Evolutionary conservation across 64 coral and sea anemone genomes (phyloP).

Genomic region (Actinia tenebrosa): DNA sequence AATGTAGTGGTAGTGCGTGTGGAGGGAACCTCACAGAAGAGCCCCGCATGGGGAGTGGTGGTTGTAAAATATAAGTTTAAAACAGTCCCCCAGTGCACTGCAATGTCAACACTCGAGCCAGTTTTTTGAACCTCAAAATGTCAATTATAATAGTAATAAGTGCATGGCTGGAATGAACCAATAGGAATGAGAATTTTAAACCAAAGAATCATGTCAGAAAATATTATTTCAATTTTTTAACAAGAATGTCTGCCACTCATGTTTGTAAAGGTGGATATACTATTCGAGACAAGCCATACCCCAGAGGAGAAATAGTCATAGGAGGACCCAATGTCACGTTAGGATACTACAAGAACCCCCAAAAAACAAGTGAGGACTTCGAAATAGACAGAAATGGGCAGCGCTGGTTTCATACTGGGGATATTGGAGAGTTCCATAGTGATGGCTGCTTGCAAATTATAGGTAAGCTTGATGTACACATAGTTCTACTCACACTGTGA

Average conservation of each 20-base stretch:
- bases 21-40: no score
- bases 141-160: no score
- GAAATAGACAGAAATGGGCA: constrained; percentile 88
- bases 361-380: constrained; percentile 79
- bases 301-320: constrained; percentile 85
- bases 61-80: no score
- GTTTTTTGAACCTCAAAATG: no score
- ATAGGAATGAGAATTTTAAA: background rate
- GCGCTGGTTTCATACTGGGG: constrained; percentile 97
- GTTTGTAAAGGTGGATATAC: constrained; percentile 76
- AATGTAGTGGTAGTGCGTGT: no score
- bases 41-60: no score
- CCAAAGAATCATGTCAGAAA: background rate
- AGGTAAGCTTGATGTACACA: constrained; percentile 29
- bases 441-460: constrained; percentile 95
- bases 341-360: constrained; percentile 87
- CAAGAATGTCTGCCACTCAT: background rate
- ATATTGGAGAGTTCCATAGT: constrained; percentile 84
- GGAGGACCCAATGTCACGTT: constrained; percentile 66
- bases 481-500: background rate
- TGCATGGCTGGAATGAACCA: no score
- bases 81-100: no score
- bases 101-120: no score
- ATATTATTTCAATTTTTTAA: background rate
- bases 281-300: constrained; percentile 75